These are phyloP conservation scores for Torymus auratus DNA, from an alignment of 2,888 invertebrate species.

Conservation along the genomic window DNA sequence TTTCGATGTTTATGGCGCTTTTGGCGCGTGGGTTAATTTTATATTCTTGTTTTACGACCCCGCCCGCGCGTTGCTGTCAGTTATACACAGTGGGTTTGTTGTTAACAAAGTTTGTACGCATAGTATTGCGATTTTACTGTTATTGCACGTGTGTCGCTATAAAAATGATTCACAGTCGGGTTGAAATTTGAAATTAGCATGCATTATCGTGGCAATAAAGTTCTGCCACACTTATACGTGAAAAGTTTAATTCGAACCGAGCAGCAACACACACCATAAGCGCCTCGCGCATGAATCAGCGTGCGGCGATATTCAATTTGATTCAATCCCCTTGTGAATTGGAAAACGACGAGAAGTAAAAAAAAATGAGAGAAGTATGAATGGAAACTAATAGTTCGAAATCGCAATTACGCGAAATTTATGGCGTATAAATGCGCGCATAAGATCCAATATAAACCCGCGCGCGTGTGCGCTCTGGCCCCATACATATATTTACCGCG, in stretches of 20 bases:
- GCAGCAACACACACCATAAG: background rate
- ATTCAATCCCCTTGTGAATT: too few species aligned
- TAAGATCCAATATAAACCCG: conserved; percentile 9
- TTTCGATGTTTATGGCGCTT: conserved; percentile 4
- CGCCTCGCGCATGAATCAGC: background rate
- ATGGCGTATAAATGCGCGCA: conserved; percentile 36
- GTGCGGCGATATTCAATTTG: background rate
- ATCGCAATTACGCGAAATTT: conserved; percentile 48
- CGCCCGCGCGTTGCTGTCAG: too few species aligned
- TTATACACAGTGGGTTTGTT: too few species aligned
- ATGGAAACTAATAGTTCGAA: conserved; percentile 4
- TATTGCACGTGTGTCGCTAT: too few species aligned
- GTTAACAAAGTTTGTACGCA: too few species aligned
- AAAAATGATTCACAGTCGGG: too few species aligned
- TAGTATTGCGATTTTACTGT: too few species aligned
- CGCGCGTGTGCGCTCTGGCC: background rate
- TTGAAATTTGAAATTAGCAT: too few species aligned
- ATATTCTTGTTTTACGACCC: too few species aligned
- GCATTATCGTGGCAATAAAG: too few species aligned
- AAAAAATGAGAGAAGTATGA: background rate
- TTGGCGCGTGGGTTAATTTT: background rate
- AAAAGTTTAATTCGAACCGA: too few species aligned
- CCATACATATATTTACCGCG: background rate
- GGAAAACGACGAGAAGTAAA: background rate
- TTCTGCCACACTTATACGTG: too few species aligned